Evolutionary conservation across 2,797 vertebrate genomes (phyloP).

Genomic region (Sciaenops ocellatus): DNA sequence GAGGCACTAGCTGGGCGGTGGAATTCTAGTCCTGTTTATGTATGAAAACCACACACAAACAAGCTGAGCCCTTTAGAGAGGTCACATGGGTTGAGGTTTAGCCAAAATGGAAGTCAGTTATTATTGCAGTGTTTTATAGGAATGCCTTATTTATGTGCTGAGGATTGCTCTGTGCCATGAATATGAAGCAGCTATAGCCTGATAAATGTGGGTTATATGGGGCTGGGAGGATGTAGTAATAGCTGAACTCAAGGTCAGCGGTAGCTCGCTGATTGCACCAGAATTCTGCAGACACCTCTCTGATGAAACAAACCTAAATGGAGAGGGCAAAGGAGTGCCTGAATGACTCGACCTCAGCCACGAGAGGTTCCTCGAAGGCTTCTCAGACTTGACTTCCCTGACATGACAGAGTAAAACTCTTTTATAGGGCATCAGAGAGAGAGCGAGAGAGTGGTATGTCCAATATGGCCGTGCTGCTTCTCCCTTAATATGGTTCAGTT

Average conservation of each 20-base stretch:
- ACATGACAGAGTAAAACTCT: constrained; percentile 30
- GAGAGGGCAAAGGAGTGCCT: constrained; percentile 32
- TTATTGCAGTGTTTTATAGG: constrained; percentile 70
- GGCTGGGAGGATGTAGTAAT: constrained; percentile 41
- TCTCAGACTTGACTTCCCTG: constrained; percentile 15
- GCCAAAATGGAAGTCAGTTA: constrained; percentile 57
- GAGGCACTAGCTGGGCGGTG: neutral
- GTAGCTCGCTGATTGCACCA: constrained; percentile 25
- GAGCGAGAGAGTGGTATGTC: constrained; percentile 1
- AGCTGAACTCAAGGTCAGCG: constrained; percentile 66
- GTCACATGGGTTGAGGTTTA: constrained; percentile 57
- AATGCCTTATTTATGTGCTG: constrained; percentile 75
- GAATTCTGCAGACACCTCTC: constrained; percentile 24
- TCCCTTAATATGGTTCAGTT: constrained; percentile 42
- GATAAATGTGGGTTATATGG: constrained; percentile 62
- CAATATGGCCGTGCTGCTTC: constrained; percentile 29
- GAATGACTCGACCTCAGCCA: constrained; percentile 46
- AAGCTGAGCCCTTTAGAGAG: constrained; percentile 39
- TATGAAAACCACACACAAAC: constrained; percentile 42
- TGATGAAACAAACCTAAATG: constrained; percentile 32
- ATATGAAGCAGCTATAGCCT: constrained; percentile 63
- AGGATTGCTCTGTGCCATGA: constrained; percentile 65
- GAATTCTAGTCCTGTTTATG: constrained; percentile 15
- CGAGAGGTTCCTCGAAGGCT: constrained; percentile 22
- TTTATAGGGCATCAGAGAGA: constrained; percentile 41